Evolutionary conservation across 2,113 vertebrate species (phyloP).

Genomic region (Tauraco erythrolophus): DNA sequence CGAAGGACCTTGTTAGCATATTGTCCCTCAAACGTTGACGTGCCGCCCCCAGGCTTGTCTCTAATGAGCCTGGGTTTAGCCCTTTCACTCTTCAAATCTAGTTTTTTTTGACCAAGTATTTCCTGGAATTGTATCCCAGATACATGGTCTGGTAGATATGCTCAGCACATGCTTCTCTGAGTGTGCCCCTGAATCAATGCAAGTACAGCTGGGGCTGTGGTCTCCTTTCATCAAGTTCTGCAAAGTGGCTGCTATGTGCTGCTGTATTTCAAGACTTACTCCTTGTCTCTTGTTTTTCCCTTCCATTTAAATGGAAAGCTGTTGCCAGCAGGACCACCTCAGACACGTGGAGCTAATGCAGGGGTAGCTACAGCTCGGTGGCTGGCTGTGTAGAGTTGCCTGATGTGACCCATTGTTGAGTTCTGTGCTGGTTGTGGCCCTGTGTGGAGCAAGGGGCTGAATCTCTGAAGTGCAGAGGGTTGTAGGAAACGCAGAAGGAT

Average conservation of each 20-base stretch:
- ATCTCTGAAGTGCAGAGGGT: not conserved
- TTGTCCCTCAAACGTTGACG: too few relatives aligned
- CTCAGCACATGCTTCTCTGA: not conserved
- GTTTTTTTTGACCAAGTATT: not conserved
- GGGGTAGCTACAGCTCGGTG: not conserved
- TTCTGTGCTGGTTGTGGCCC: not conserved
- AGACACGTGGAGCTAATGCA: rapidly evolving
- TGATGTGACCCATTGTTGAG: not conserved
- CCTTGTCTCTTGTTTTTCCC: not conserved
- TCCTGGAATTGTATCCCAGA: not conserved
- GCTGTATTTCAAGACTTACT: not conserved
- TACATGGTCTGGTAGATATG: not conserved
- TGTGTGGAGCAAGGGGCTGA: not conserved
- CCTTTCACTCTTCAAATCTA: too few relatives aligned
- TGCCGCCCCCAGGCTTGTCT: too few relatives aligned
- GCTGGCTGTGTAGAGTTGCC: not conserved
- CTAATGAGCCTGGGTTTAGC: too few relatives aligned
- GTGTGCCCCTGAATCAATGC: not conserved
- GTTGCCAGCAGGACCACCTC: not conserved
- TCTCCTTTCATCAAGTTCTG: not conserved
- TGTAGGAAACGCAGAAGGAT: not conserved
- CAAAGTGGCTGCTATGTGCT: not conserved
- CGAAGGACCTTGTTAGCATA: too few relatives aligned
- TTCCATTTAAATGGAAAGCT: not conserved
- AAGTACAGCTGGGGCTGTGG: rapidly evolving